Percentiles rank a stretch among this genome's conserved stretches.
Evolutionary conservation across 2,113 vertebrate species (phyloP).

Genomic region (Willisornis vidua): DNA sequence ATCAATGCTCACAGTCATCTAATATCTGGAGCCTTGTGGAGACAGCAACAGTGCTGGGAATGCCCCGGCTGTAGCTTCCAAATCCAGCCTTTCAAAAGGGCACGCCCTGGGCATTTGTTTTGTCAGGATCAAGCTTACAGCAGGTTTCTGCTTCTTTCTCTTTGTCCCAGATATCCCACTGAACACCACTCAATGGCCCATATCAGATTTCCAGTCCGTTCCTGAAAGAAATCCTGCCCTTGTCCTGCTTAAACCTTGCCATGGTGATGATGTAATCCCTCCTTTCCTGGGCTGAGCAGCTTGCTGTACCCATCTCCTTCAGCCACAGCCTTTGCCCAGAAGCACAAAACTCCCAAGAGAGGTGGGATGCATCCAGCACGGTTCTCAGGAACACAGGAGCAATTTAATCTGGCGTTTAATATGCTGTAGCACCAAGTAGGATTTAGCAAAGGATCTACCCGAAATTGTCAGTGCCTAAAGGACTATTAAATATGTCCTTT

Average conservation of each 20-base stretch:
- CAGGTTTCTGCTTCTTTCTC: background rate
- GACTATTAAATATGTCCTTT: background rate
- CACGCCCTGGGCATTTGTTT: background rate
- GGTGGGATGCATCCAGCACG: background rate
- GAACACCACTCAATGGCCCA: background rate
- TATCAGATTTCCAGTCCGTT: background rate
- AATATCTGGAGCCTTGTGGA: background rate
- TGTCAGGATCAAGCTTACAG: background rate
- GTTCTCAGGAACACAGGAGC: rapidly evolving
- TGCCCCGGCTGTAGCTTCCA: background rate
- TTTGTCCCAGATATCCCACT: background rate
- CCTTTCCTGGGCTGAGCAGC: background rate
- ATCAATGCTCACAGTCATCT: background rate
- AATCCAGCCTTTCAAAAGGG: background rate
- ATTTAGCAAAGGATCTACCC: background rate
- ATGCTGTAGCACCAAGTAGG: background rate
- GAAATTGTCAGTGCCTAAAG: background rate
- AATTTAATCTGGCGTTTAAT: background rate
- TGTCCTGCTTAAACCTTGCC: background rate
- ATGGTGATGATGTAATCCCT: background rate
- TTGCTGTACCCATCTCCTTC: background rate
- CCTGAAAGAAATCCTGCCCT: background rate
- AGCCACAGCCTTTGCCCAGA: background rate
- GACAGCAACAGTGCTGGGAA: background rate
- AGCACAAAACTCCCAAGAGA: background rate